phyloP scores from a whole-genome alignment of 2,113 vertebrate species.

The Glaucidium brasilianum region DNA sequence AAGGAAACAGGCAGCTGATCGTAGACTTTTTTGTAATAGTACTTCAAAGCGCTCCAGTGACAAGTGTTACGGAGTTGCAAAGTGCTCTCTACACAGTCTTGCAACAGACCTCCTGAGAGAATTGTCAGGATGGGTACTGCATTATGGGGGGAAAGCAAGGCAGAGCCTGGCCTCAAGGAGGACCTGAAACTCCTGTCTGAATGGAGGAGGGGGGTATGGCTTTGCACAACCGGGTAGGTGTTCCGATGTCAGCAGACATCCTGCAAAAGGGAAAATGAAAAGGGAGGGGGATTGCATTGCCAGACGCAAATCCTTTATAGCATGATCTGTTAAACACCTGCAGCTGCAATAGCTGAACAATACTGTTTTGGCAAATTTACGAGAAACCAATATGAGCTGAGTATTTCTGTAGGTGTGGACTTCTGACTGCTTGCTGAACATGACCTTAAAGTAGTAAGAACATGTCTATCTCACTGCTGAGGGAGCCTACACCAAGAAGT shows the following conservation, averaged over 20 bases:
- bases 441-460: not conserved
- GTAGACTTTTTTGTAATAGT: not conserved
- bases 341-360: not conserved
- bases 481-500: not conserved
- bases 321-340: not conserved
- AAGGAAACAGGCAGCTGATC: not conserved
- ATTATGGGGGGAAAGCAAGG: not conserved
- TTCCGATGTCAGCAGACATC: not conserved
- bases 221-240: not conserved
- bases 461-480: not conserved
- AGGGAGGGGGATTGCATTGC: not conserved
- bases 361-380: not conserved
- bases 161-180: not conserved
- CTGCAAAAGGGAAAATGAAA: not conserved
- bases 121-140: not conserved
- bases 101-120: not conserved
- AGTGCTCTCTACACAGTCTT: not conserved
- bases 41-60: not conserved
- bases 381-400: not conserved
- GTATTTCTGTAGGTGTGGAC: not conserved
- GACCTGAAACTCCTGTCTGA: not conserved
- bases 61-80: not conserved
- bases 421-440: not conserved
- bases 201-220: not conserved
- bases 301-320: not conserved